Conservation (phyloP, 2,888 invertebrate species). For the Luperina testacea region DNA sequence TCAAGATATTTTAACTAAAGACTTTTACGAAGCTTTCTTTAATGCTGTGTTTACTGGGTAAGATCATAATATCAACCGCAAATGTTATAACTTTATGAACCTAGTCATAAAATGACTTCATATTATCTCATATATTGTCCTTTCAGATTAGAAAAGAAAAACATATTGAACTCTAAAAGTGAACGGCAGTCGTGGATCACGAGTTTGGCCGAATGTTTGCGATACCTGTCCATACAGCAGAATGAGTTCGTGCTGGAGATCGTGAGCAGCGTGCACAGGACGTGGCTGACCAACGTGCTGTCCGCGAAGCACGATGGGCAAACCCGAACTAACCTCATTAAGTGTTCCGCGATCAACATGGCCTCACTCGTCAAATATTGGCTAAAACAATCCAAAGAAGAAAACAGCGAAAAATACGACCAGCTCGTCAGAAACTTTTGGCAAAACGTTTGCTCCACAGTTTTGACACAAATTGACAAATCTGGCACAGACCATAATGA, state of each 20-base stretch:
- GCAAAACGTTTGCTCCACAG: slow-evolving; percentile 80
- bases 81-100: neutral
- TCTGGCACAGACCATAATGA: slow-evolving; percentile 82
- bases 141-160: slow-evolving; percentile 91
- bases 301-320: slow-evolving; percentile 50
- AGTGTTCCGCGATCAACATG: slow-evolving; percentile 74
- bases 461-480: slow-evolving; percentile 75
- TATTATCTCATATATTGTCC: slow-evolving; percentile 15
- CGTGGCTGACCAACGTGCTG: slow-evolving; percentile 75
- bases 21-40: slow-evolving; percentile 92
- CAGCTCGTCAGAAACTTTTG: slow-evolving; percentile 81
- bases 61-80: slow-evolving; percentile 35
- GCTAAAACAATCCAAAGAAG: slow-evolving; percentile 76
- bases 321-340: slow-evolving; percentile 70
- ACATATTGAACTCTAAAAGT: slow-evolving; percentile 91
- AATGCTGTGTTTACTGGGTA: slow-evolving; percentile 92
- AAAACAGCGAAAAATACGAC: slow-evolving; percentile 72
- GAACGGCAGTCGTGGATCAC: slow-evolving; percentile 92
- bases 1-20: slow-evolving; percentile 83
- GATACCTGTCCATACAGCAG: slow-evolving; percentile 75
- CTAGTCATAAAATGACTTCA: neutral
- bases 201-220: slow-evolving; percentile 94
- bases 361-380: slow-evolving; percentile 77
- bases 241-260: slow-evolving; percentile 70
- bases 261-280: slow-evolving; percentile 72